Percentiles rank a stretch among this genome's conserved stretches.
Conservation (phyloP, 1,140 invertebrate species). For the Drosophila orena region DNA sequence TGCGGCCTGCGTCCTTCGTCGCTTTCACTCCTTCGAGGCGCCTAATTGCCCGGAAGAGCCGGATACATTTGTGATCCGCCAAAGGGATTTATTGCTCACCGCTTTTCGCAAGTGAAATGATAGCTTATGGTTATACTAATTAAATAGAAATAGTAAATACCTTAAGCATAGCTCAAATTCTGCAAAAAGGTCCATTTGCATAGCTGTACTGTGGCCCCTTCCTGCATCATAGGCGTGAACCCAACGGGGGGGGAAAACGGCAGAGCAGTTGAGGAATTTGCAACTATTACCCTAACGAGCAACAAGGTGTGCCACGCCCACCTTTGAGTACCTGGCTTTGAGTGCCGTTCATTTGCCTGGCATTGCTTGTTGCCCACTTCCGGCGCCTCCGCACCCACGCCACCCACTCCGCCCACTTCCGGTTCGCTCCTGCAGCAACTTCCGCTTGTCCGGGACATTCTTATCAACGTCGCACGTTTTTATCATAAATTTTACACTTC, state of each 20-base stretch:
- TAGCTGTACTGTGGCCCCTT: background rate
- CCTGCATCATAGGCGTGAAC: conserved; percentile 44
- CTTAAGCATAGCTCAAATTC: too few relatives aligned
- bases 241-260: background rate
- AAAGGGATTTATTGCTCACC: background rate
- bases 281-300: conserved; percentile 71
- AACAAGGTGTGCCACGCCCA: conserved; percentile 61
- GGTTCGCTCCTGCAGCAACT: conserved; percentile 25
- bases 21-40: too few relatives aligned
- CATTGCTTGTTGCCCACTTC: background rate
- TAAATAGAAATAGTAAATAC: background rate
- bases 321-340: conserved; percentile 8
- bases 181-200: background rate
- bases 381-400: background rate
- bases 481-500: conserved; percentile 79
- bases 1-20: background rate
- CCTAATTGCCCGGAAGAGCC: conserved; percentile 16
- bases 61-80: background rate
- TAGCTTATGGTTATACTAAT: background rate
- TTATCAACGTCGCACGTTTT: conserved; percentile 75
- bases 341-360: conserved; percentile 18
- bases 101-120: background rate
- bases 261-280: conserved; percentile 11
- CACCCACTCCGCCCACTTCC: conserved; percentile 3
- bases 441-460: conserved; percentile 31